Percentiles rank a stretch among this genome's conserved stretches.
These are phyloP conservation scores for Leguminivora glycinivorella DNA, from an alignment of 1,140 invertebrate genomes.

Conservation along the genomic window DNA sequence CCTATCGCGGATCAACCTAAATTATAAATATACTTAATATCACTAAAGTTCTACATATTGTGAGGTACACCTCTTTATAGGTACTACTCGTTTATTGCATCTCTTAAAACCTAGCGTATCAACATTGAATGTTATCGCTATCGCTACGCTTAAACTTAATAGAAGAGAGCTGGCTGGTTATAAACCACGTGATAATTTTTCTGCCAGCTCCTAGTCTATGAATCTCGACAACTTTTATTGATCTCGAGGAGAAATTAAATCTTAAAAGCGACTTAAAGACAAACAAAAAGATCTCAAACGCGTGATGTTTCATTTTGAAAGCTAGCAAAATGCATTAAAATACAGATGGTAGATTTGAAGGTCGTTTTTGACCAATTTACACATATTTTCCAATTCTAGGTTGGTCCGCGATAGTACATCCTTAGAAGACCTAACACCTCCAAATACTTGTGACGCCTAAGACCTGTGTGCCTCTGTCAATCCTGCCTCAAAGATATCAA, in stretches of 20 bases:
- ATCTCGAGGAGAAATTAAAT: background rate
- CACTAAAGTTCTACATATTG: too few relatives aligned
- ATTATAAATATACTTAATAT: too few relatives aligned
- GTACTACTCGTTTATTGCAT: background rate
- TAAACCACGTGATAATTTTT: background rate
- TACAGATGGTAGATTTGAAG: too few relatives aligned
- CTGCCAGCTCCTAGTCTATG: background rate
- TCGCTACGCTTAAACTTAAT: background rate
- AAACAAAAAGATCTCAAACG: background rate
- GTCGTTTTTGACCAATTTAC: too few relatives aligned
- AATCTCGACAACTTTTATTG: background rate
- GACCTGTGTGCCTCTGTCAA: slow-evolving; percentile 51
- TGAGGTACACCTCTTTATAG: too few relatives aligned
- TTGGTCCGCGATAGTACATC: background rate
- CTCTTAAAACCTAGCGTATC: background rate
- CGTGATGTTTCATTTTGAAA: too few relatives aligned
- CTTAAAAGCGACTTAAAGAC: background rate
- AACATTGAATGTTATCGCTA: background rate
- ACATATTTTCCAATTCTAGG: too few relatives aligned
- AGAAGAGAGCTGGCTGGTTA: background rate
- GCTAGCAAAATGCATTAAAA: too few relatives aligned
- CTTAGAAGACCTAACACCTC: background rate
- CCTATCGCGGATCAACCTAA: background rate
- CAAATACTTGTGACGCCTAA: slow-evolving; percentile 12
- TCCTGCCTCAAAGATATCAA: slow-evolving; percentile 57